These are phyloP conservation scores for Saimiri boliviensis DNA, from an alignment of 2,113 vertebrate species.

Conservation along the genomic window DNA sequence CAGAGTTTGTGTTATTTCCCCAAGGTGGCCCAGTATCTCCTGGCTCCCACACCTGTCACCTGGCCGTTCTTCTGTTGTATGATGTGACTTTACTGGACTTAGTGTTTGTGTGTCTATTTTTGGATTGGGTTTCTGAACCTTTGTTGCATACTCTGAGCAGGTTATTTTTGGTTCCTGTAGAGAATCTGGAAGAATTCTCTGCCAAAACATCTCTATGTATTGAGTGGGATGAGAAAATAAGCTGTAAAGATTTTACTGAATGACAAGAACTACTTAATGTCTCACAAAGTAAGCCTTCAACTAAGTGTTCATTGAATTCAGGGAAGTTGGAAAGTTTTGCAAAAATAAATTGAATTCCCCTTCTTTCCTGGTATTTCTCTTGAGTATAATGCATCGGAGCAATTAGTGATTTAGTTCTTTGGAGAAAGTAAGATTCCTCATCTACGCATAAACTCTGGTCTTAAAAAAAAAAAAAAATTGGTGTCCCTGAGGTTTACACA, in stretches of 20 bases:
- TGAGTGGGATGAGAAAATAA: not conserved
- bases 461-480: not conserved
- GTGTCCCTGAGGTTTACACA: not conserved
- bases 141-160: not conserved
- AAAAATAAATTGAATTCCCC: not conserved
- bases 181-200: not conserved
- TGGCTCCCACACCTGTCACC: not conserved
- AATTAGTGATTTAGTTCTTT: constrained; percentile 7
- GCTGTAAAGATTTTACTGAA: not conserved
- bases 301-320: not conserved
- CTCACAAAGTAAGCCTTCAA: not conserved
- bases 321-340: not conserved
- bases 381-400: not conserved
- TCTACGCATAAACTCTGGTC: not conserved
- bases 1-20: not conserved
- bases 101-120: not conserved
- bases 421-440: not conserved
- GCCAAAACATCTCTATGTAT: not conserved
- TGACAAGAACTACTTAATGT: not conserved
- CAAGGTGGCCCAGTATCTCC: not conserved
- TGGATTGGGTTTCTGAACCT: not conserved
- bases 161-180: not conserved
- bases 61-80: not conserved
- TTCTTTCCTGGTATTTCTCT: not conserved
- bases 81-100: not conserved